Conservation (phyloP, 2,888 invertebrate species). For the Hypselothyrea guttata region DNA sequence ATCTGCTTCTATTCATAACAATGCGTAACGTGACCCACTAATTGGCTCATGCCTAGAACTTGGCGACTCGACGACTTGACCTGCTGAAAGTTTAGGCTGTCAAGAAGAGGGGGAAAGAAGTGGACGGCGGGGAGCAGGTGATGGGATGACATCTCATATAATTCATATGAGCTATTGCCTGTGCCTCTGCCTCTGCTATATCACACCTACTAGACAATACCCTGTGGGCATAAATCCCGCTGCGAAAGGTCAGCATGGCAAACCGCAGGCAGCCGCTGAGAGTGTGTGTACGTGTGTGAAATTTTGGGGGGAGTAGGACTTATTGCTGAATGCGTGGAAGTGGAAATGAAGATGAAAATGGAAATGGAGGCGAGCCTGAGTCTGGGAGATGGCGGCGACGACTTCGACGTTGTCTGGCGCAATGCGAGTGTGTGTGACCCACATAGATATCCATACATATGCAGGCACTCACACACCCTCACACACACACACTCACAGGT, state of each 20-base stretch:
- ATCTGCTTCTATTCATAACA: not conserved
- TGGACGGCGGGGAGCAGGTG: slow-evolving; percentile 48
- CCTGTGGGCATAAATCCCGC: slow-evolving; percentile 35
- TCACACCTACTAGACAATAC: not conserved
- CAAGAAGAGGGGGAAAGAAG: too few relatives aligned
- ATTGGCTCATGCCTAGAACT: slow-evolving; percentile 53
- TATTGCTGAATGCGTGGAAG: slow-evolving; percentile 23
- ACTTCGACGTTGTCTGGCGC: not conserved
- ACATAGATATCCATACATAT: slow-evolving; percentile 52
- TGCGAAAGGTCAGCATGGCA: slow-evolving; percentile 64
- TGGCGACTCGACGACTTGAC: slow-evolving; percentile 57
- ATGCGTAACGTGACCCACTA: slow-evolving; percentile 63
- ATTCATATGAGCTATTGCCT: slow-evolving; percentile 13
- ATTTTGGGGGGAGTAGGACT: not conserved
- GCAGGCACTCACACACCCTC: slow-evolving; percentile 6
- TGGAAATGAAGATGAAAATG: slow-evolving; percentile 25
- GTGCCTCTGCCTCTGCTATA: not conserved
- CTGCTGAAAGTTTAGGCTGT: slow-evolving; percentile 63
- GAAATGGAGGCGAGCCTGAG: slow-evolving; percentile 10
- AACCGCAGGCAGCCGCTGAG: slow-evolving; percentile 59
- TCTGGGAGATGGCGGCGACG: not conserved
- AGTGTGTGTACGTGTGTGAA: slow-evolving; percentile 35
- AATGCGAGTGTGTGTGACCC: slow-evolving; percentile 62
- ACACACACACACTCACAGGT: not conserved
- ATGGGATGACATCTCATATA: slow-evolving; percentile 61